These are phyloP conservation scores for Paraescarpia echinospica DNA, from an alignment of 1,140 invertebrate genomes.

Conservation along the genomic window DNA sequence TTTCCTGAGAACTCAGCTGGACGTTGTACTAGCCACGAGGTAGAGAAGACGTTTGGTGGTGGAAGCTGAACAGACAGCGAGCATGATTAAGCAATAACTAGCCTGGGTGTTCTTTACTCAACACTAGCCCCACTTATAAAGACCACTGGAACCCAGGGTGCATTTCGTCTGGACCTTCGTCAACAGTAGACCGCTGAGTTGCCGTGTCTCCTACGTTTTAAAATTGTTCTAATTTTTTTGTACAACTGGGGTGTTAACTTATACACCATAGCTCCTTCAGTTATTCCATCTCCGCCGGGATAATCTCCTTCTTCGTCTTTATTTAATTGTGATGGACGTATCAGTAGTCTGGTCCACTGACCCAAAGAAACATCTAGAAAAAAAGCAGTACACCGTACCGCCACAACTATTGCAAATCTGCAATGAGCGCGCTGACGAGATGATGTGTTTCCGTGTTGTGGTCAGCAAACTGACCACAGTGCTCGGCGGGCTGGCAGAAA, in stretches of 20 bases:
- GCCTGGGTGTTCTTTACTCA: neutral
- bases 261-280: too few relatives aligned
- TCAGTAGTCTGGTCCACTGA: neutral
- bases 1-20: neutral
- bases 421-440: neutral
- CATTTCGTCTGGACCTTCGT: too few relatives aligned
- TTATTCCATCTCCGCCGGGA: too few relatives aligned
- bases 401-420: neutral
- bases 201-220: too few relatives aligned
- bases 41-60: neutral
- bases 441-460: neutral
- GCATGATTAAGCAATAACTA: too few relatives aligned
- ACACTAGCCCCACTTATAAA: neutral
- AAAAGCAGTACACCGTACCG: neutral
- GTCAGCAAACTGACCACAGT: neutral
- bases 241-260: too few relatives aligned
- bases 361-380: neutral
- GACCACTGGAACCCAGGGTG: too few relatives aligned
- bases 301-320: too few relatives aligned
- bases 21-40: neutral
- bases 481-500: neutral
- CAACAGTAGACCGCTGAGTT: too few relatives aligned
- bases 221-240: too few relatives aligned
- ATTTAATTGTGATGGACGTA: too few relatives aligned
- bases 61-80: too few relatives aligned